phyloP scores from a whole-genome alignment of 2,888 invertebrate genomes.

The Acrocyrtus sp. region DNA sequence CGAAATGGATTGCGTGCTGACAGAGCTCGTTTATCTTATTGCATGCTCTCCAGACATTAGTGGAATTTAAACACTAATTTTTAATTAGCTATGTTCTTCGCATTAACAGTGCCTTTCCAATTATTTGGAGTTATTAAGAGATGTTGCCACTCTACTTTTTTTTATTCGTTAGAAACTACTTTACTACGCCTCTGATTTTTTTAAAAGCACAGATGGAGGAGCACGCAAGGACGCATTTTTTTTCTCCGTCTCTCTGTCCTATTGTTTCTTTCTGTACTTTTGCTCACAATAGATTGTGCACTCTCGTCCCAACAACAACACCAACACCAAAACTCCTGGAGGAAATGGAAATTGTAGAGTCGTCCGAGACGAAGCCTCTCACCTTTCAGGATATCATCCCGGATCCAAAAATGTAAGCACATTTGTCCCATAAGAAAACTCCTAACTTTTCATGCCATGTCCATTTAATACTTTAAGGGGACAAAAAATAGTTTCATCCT shows the following conservation, averaged over 20 bases:
- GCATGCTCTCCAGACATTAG: not conserved
- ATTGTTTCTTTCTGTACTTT: not conserved
- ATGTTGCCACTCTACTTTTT: too few species aligned
- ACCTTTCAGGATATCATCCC: slow-evolving; percentile 57
- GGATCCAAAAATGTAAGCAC: slow-evolving; percentile 80
- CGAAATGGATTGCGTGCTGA: not conserved
- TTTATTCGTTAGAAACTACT: too few species aligned
- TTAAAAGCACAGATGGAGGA: too few species aligned
- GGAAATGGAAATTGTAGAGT: slow-evolving; percentile 32
- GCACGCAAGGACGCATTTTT: not conserved
- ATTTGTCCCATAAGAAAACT: not conserved
- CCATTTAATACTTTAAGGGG: too few species aligned
- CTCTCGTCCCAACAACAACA: slow-evolving; percentile 38
- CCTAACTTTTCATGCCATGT: not conserved
- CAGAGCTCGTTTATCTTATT: not conserved
- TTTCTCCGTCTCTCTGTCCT: not conserved
- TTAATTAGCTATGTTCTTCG: too few species aligned
- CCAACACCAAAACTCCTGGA: slow-evolving; percentile 47
- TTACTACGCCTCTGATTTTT: too few species aligned
- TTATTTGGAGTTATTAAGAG: too few species aligned
- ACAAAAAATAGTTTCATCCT: too few species aligned
- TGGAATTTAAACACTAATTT: not conserved
- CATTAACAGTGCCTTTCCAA: too few species aligned
- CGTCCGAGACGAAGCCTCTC: slow-evolving; percentile 47
- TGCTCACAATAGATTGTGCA: slow-evolving; percentile 22